Conservation (phyloP, 2,888 invertebrate species). For the Pycnomerus fuliginosus region DNA sequence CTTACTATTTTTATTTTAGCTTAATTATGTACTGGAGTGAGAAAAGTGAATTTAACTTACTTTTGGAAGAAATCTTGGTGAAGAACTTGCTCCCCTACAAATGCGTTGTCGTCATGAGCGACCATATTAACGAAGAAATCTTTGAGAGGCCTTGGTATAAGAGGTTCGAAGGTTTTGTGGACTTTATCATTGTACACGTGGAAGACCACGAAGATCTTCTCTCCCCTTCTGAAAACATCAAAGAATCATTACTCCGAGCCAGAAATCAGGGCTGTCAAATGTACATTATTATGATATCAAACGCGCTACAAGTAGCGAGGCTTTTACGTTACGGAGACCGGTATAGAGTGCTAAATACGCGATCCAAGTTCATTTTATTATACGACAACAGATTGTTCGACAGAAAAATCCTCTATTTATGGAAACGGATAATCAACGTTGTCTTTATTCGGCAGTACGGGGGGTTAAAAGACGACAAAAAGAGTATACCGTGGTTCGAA, state of each 20-base stretch:
- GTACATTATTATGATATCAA: slow-evolving; percentile 70
- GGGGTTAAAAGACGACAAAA: slow-evolving; percentile 31
- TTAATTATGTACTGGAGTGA: too few relatives aligned
- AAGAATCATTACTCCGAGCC: slow-evolving; percentile 59
- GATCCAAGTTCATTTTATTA: slow-evolving; percentile 69
- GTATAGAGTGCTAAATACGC: slow-evolving; percentile 69
- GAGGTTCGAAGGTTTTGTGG: slow-evolving; percentile 49
- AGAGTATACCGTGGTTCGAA: slow-evolving; percentile 63
- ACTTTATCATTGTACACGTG: slow-evolving; percentile 61
- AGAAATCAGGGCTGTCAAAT: slow-evolving; percentile 68
- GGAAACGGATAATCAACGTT: slow-evolving; percentile 75
- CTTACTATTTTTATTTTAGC: too few relatives aligned
- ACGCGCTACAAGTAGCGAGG: slow-evolving; percentile 67
- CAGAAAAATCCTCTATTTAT: slow-evolving; percentile 67
- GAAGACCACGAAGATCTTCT: slow-evolving; percentile 65
- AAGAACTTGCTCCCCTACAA: slow-evolving; percentile 46
- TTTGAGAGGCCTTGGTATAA: slow-evolving; percentile 56
- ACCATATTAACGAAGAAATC: slow-evolving; percentile 56
- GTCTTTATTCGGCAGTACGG: slow-evolving; percentile 66
- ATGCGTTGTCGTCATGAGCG: slow-evolving; percentile 58
- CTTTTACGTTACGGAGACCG: slow-evolving; percentile 72
- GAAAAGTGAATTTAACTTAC: too few relatives aligned
- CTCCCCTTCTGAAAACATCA: slow-evolving; percentile 61
- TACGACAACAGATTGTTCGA: slow-evolving; percentile 69
- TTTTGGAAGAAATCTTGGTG: slow-evolving; percentile 45